These are phyloP conservation scores for Morpho helenor DNA, from an alignment of 2,888 invertebrate species.

Conservation along the genomic window DNA sequence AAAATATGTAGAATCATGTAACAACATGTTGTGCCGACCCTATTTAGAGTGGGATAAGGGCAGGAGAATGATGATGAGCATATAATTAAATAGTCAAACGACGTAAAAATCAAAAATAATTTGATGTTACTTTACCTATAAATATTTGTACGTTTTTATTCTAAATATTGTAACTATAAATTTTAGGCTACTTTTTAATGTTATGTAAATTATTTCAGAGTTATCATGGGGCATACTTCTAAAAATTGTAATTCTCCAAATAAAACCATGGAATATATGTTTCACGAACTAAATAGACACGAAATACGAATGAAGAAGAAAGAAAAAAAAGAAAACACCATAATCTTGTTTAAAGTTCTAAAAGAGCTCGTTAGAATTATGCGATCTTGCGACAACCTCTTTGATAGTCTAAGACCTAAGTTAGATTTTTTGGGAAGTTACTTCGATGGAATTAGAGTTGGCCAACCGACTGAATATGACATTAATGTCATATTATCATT, in stretches of 20 bases:
- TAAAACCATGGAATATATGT: conserved; percentile 38
- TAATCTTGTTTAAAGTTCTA: conserved; percentile 42
- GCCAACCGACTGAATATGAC: conserved; percentile 54
- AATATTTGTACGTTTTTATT: no score
- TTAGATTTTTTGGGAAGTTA: conserved; percentile 55
- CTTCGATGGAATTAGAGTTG: conserved; percentile 53
- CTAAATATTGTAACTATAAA: no score
- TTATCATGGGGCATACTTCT: not conserved
- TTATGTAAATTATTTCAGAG: conserved; percentile 7
- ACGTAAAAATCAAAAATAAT: no score
- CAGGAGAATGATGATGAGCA: no score
- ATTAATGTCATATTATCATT: conserved; percentile 49
- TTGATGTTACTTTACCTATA: no score
- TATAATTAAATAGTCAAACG: no score
- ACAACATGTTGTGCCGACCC: no score
- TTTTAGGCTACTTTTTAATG: not conserved
- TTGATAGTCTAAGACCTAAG: conserved; percentile 47
- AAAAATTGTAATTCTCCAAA: conserved; percentile 18
- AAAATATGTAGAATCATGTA: no score
- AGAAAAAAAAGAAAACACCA: conserved; percentile 44
- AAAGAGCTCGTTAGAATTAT: conserved; percentile 41
- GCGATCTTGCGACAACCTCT: conserved; percentile 41
- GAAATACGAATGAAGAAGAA: conserved; percentile 43
- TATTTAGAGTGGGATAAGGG: no score
- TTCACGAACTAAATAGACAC: conserved; percentile 42